phyloP scores from a whole-genome alignment of 2,797 vertebrate genomes.

The Hirundo rustica region DNA sequence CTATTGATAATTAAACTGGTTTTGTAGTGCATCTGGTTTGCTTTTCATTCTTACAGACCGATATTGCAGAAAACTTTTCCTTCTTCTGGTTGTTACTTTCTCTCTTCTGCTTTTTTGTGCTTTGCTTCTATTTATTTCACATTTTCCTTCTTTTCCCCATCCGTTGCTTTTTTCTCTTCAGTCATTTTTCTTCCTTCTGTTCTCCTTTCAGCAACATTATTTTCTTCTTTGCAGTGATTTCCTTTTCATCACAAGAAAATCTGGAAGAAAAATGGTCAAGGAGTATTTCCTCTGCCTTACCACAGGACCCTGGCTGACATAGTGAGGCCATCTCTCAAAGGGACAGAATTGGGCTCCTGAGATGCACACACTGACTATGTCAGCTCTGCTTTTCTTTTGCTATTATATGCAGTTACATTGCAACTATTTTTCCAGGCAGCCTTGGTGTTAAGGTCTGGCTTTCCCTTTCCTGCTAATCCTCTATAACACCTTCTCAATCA shows the following conservation, averaged over 20 bases:
- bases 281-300: background rate
- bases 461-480: background rate
- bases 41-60: background rate
- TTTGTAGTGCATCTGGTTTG: background rate
- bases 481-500: background rate
- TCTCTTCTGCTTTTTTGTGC: background rate
- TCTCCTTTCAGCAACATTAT: slow-evolving; percentile 13
- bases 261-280: background rate
- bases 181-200: background rate
- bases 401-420: background rate
- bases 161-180: background rate
- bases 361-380: background rate
- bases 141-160: background rate
- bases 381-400: background rate
- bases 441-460: background rate
- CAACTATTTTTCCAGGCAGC: background rate
- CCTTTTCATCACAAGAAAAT: background rate
- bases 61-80: background rate
- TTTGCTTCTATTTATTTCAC: background rate
- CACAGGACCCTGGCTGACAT: background rate
- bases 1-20: background rate
- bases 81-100: background rate
- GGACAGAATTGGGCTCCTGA: background rate
- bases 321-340: background rate
- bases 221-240: background rate